Evolutionary conservation across 2,113 vertebrate species (phyloP).

Genomic region (Bagarius yarrelli): DNA sequence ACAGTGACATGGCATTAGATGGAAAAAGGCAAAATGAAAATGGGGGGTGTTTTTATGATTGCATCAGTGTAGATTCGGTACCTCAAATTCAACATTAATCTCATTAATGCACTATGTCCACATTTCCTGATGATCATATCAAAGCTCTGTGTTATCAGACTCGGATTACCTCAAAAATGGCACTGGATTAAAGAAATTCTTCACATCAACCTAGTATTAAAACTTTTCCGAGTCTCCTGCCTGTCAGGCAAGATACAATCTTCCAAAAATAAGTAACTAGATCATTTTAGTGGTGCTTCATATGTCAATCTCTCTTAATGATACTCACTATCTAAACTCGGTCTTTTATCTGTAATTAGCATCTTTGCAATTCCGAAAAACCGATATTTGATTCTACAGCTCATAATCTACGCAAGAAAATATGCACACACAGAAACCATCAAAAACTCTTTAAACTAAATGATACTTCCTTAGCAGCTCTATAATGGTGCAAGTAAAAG

Average conservation of each 20-base stretch:
- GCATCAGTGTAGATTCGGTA: neutral
- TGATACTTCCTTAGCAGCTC: neutral
- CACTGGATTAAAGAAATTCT: constrained; percentile 2
- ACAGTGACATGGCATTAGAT: constrained; percentile 36
- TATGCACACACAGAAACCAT: neutral
- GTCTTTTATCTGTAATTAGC: constrained; percentile 34
- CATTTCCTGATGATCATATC: constrained; percentile 6
- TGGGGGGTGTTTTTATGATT: constrained; percentile 1
- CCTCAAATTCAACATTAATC: constrained; percentile 25
- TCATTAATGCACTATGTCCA: neutral
- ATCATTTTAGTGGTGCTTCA: constrained; percentile 70
- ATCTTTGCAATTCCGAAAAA: neutral
- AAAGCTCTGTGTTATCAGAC: neutral
- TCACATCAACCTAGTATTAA: neutral
- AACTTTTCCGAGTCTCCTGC: constrained; percentile 36
- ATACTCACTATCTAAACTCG: constrained; percentile 1
- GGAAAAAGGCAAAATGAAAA: neutral
- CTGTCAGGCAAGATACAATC: constrained; percentile 31
- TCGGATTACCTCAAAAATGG: neutral
- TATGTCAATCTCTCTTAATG: constrained; percentile 27
- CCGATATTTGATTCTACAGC: neutral
- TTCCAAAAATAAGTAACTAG: constrained; percentile 53
- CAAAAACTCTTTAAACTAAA: constrained; percentile 3
- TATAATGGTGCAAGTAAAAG: neutral
- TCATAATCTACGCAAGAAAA: neutral